A percentile compares a stretch with the other conserved stretches of the same genome.
Conservation (phyloP, 2,888 invertebrate genomes). For the Tetragonula carbonaria region DNA sequence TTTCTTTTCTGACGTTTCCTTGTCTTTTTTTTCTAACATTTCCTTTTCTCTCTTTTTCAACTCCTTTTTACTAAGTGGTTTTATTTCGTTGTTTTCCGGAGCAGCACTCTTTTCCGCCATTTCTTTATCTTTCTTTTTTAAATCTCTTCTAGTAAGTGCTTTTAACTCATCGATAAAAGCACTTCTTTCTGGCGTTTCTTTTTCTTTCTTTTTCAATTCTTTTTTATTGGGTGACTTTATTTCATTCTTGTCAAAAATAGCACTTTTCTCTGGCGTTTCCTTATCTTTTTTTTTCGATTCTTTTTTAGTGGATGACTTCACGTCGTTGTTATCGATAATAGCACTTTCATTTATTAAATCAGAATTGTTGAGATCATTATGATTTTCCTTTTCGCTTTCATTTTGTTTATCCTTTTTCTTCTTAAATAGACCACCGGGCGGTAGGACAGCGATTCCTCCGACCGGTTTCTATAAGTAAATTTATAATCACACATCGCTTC, state of each 20-base stretch:
- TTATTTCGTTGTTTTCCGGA: constrained; percentile 78
- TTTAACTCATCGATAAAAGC: constrained; percentile 82
- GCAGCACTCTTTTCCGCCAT: constrained; percentile 81
- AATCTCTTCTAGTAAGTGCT: constrained; percentile 84
- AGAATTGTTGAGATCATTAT: constrained; percentile 84
- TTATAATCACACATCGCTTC: constrained; percentile 79
- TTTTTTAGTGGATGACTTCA: constrained; percentile 81
- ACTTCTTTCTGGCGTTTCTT: constrained; percentile 82
- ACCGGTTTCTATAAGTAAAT: constrained; percentile 90
- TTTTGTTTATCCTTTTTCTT: constrained; percentile 86
- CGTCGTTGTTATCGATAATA: constrained; percentile 76
- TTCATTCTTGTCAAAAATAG: constrained; percentile 83
- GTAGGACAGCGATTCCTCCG: constrained; percentile 93
- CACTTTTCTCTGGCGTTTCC: constrained; percentile 82
- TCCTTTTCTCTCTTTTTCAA: constrained; percentile 80
- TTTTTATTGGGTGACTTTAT: constrained; percentile 84
- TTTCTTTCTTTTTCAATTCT: constrained; percentile 81
- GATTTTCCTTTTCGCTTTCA: constrained; percentile 86
- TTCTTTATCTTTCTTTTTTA: constrained; percentile 80
- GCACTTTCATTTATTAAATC: constrained; percentile 80
- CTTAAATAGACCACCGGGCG: constrained; percentile 87
- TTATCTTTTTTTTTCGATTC: constrained; percentile 81
- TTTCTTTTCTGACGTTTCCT: constrained; percentile 81
- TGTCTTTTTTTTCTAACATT: constrained; percentile 82
- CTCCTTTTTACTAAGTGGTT: constrained; percentile 82